Percentiles rank a stretch among this genome's conserved stretches.
Evolutionary conservation across 2,113 vertebrate species (phyloP).

Genomic region (Chloebia gouldiae): DNA sequence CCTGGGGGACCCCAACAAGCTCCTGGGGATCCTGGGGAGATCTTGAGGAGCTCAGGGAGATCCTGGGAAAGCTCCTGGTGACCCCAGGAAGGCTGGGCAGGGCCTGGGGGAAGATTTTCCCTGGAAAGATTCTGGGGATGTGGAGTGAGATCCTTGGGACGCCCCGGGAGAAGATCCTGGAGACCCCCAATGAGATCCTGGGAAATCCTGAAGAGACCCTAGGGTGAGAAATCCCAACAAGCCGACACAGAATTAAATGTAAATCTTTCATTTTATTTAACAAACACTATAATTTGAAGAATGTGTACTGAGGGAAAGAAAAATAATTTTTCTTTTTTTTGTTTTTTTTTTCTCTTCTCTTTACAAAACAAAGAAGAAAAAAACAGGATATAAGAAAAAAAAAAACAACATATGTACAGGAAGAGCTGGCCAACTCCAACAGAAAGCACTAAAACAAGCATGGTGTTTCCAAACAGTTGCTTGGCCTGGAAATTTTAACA

Average conservation of each 20-base stretch:
- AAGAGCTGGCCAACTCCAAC: conserved; percentile 47
- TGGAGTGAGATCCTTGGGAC: background rate
- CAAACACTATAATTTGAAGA: conserved; percentile 72
- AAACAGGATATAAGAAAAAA: conserved; percentile 35
- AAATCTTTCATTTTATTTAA: conserved; percentile 77
- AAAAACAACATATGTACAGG: conserved; percentile 52
- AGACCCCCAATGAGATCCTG: background rate
- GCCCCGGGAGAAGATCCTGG: background rate
- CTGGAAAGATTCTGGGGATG: background rate
- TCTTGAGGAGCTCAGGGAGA: background rate
- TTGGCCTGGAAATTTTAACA: conserved; percentile 69
- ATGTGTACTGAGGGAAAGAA: conserved; percentile 49
- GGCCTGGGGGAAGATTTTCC: background rate
- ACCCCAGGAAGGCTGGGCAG: background rate
- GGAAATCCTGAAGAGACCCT: background rate
- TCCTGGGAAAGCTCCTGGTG: background rate
- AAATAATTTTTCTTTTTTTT: conserved; percentile 47
- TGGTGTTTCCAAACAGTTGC: conserved; percentile 40
- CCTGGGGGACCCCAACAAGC: background rate
- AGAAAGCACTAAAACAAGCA: conserved; percentile 25
- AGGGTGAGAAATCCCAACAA: background rate
- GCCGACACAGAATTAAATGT: background rate
- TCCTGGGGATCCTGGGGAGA: background rate
- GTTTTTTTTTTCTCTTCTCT: conserved; percentile 15
- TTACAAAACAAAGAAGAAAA: conserved; percentile 35